Evolutionary conservation across 2,113 vertebrate genomes (phyloP), one percentile per base, ranked within the genome.

Genomic region (Labeo rohita): DNA sequence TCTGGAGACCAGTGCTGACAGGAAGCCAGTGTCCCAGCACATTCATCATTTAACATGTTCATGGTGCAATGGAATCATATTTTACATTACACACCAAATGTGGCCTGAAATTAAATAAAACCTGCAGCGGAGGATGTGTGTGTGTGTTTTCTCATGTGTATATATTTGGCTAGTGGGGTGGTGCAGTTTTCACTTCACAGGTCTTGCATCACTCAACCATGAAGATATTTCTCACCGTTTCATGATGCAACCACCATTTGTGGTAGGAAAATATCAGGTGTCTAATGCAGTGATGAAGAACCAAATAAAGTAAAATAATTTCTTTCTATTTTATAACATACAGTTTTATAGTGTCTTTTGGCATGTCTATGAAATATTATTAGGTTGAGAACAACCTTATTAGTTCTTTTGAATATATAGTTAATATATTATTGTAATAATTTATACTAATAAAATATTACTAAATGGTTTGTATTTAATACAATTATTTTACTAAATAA

Each of bases 61-160:
- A 50, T 66, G 65, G 59, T 18, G 47, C 66, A 39, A 56, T 78
- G 39, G 52, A 85, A 50, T 83, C 65, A 45, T 78, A 56, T 70
- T 72, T 36, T 72, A 72, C 23, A 83, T 78, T 73, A 73, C 56
- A 84, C 81, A 84, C 86, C 45, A 56, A 56, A 74, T 61, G 79
- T 52, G 73, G 65, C 61, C 79, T 72, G 52, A 66, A 82, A 78
- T 76, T 50, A 47, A 85, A 85, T 76, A 21, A 81, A 75, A 74
- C n/a, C n/a, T 16, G 28, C 16, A 52, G 59, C 0, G 28, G 9
- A 18, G 28, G 63, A 70, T 54, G 2, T 50, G 2, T 68, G 23
- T 21, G 50, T 77, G 39, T 80, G 21, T 73, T 80, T 43, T 45
- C 10, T 47, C 1, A 11, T 1, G 3, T 8, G 59, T 80, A 59